Conservation (phyloP, 2,113 vertebrate genomes). For the Serilophus lunatus region DNA sequence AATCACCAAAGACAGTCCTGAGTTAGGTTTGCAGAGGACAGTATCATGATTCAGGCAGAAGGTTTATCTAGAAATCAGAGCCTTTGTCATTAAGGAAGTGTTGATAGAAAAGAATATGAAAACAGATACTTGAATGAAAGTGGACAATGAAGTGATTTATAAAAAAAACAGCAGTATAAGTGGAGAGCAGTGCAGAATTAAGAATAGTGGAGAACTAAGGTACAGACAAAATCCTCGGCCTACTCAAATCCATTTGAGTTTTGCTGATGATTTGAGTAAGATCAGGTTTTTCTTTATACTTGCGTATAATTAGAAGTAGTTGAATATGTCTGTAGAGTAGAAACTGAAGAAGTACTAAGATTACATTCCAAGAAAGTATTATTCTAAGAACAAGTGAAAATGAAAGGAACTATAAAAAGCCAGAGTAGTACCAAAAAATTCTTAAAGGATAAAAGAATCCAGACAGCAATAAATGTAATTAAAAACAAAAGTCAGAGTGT, state of each 20-base stretch:
- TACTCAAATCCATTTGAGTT: neutral
- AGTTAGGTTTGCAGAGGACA: neutral
- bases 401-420: neutral
- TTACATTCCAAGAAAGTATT: neutral
- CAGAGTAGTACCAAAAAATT: neutral
- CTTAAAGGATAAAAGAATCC: conserved; percentile 5
- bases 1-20: conserved; percentile 14
- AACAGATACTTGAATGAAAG: neutral
- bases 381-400: neutral
- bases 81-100: neutral
- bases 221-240: neutral
- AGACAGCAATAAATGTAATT: neutral
- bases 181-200: neutral
- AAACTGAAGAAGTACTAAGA: neutral
- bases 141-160: neutral
- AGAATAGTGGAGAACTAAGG: neutral
- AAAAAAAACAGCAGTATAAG: neutral
- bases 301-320: neutral
- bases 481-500: neutral
- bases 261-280: neutral
- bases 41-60: neutral
- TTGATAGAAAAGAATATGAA: neutral
- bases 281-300: neutral
- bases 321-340: neutral
- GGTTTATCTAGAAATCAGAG: neutral